Evolutionary conservation across 2,113 vertebrate genomes (phyloP).

Genomic region (Phrynocephalus versicolor): DNA sequence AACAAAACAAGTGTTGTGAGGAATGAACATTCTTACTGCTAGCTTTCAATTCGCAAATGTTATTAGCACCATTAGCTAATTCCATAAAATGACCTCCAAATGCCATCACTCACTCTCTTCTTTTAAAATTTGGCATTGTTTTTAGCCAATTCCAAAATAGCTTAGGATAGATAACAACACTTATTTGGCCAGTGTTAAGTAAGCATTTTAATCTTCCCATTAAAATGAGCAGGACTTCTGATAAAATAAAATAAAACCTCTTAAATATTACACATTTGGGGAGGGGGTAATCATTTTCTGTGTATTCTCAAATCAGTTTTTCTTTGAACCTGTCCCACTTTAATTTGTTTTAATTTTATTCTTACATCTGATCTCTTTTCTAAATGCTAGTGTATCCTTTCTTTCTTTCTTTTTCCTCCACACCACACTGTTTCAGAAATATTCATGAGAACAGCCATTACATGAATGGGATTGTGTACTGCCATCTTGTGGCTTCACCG

Average conservation of each 20-base stretch:
- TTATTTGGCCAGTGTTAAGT: neutral
- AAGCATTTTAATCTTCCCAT: neutral
- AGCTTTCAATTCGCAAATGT: neutral
- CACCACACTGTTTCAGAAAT: neutral
- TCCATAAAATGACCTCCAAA: neutral
- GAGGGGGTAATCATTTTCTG: too few species aligned
- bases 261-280: neutral
- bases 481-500: conserved; percentile 18
- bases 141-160: neutral
- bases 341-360: conserved; percentile 13
- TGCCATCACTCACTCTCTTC: neutral
- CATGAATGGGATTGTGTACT: conserved; percentile 6
- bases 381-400: neutral
- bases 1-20: neutral
- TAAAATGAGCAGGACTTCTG: neutral
- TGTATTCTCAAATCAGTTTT: too few species aligned
- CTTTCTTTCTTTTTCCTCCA: neutral
- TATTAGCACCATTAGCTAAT: neutral
- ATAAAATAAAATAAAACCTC: neutral
- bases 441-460: neutral
- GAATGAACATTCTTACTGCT: neutral
- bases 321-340: too few species aligned
- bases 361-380: neutral
- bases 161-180: neutral
- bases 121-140: neutral